phyloP scores from a whole-genome alignment of 2,113 vertebrate genomes.

The Pterocles orientalis region DNA sequence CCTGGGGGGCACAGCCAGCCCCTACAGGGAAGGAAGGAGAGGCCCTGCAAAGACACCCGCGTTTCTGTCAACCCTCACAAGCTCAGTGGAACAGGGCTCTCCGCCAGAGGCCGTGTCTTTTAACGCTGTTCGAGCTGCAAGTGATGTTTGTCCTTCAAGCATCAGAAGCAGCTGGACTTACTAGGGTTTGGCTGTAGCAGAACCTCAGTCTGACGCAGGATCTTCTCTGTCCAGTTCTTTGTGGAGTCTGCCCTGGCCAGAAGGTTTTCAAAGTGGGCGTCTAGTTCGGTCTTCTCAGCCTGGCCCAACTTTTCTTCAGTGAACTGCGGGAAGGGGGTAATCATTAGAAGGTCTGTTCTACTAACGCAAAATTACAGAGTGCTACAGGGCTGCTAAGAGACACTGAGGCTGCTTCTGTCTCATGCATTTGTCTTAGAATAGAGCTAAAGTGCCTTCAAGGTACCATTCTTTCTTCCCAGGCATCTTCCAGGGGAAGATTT shows the following conservation, averaged over 20 bases:
- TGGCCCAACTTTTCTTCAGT: slow-evolving; percentile 95
- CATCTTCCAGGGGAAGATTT: background rate
- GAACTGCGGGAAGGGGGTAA: slow-evolving; percentile 75
- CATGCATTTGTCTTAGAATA: background rate
- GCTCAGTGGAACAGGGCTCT: background rate
- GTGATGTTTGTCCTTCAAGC: background rate
- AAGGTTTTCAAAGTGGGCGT: slow-evolving; percentile 91
- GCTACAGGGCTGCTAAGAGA: background rate
- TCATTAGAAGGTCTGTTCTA: background rate
- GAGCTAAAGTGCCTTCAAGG: background rate
- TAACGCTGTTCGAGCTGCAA: background rate
- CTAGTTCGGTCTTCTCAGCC: slow-evolving; percentile 92
- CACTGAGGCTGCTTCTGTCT: background rate
- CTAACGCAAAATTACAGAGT: background rate
- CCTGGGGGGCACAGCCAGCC: background rate
- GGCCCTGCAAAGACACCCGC: background rate
- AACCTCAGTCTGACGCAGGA: slow-evolving; percentile 89
- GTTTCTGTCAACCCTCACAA: background rate
- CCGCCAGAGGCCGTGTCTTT: background rate
- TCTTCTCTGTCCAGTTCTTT: slow-evolving; percentile 95
- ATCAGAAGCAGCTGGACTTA: slow-evolving; percentile 61
- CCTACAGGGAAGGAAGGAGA: background rate
- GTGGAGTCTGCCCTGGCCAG: slow-evolving; percentile 90
- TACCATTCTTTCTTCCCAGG: background rate
- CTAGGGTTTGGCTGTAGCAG: slow-evolving; percentile 95